phyloP scores from a whole-genome alignment of 2,888 invertebrate species.

The Tetranychus piercei region DNA sequence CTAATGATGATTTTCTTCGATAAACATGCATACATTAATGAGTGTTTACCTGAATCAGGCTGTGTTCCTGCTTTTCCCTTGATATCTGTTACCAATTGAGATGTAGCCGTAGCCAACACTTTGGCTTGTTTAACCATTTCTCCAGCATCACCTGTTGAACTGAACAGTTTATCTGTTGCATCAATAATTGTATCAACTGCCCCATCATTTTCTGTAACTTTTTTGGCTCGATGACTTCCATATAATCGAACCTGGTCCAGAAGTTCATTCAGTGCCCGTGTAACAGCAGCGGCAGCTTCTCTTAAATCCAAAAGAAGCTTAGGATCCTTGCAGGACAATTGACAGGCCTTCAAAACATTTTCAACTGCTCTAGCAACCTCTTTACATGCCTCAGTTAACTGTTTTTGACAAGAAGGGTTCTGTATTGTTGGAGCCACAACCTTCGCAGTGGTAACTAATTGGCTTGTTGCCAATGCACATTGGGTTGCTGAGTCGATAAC shows the following conservation, averaged over 20 bases:
- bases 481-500: conserved; percentile 91
- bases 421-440: conserved; percentile 44
- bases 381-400: conserved; percentile 72
- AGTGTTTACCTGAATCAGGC: conserved; percentile 43
- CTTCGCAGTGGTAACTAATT: conserved; percentile 90
- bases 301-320: conserved; percentile 53
- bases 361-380: conserved; percentile 84
- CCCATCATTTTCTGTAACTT: conserved; percentile 46
- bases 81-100: conserved; percentile 78
- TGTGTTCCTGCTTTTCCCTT: conserved; percentile 80
- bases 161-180: conserved; percentile 69
- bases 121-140: conserved; percentile 89
- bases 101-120: conserved; percentile 76
- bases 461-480: conserved; percentile 89
- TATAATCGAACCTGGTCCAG: conserved; percentile 55
- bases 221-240: conserved; percentile 17
- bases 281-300: conserved; percentile 67
- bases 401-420: conserved; percentile 51
- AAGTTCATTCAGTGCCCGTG: conserved; percentile 67
- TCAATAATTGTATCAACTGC: conserved; percentile 73
- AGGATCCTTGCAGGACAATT: conserved; percentile 44
- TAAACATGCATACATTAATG: no score
- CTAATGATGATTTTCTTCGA: no score
- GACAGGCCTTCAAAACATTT: conserved; percentile 61
- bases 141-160: conserved; percentile 62